Conservation (phyloP, 2,797 vertebrate species). For the Pseudotriccus pelzelni region DNA sequence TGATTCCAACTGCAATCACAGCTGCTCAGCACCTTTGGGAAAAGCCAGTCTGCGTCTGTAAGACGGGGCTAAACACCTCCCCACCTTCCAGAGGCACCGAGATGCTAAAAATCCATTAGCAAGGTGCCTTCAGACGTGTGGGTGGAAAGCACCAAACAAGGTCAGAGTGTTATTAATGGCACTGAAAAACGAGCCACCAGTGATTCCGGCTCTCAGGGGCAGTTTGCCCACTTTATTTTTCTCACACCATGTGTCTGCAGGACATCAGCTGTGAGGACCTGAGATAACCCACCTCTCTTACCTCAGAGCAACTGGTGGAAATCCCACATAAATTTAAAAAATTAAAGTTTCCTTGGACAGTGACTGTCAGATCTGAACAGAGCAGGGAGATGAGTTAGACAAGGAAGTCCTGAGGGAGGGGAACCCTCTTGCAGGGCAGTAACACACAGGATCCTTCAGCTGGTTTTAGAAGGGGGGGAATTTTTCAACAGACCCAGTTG, state of each 20-base stretch:
- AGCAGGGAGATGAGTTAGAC: background rate
- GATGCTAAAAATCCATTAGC: slow-evolving; percentile 1
- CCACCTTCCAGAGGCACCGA: background rate
- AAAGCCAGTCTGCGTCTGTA: background rate
- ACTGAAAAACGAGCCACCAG: background rate
- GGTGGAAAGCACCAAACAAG: slow-evolving; percentile 36
- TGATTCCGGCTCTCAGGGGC: background rate
- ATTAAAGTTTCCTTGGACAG: background rate
- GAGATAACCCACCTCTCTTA: background rate
- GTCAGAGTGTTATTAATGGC: background rate
- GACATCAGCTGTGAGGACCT: background rate
- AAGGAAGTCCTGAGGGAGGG: background rate
- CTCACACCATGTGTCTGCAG: background rate
- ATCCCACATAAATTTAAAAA: background rate
- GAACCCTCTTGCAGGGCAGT: background rate
- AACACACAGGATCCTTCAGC: background rate
- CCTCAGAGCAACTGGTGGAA: background rate
- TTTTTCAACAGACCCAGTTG: background rate
- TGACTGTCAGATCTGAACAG: background rate
- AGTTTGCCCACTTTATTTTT: background rate
- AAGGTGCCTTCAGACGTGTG: slow-evolving; percentile 9
- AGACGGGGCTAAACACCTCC: background rate
- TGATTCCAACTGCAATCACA: background rate
- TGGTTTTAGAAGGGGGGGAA: background rate
- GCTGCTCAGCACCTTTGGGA: slow-evolving; percentile 42